These are phyloP conservation scores for Equus przewalskii DNA, from an alignment of 2,113 vertebrate species.

Conservation along the genomic window DNA sequence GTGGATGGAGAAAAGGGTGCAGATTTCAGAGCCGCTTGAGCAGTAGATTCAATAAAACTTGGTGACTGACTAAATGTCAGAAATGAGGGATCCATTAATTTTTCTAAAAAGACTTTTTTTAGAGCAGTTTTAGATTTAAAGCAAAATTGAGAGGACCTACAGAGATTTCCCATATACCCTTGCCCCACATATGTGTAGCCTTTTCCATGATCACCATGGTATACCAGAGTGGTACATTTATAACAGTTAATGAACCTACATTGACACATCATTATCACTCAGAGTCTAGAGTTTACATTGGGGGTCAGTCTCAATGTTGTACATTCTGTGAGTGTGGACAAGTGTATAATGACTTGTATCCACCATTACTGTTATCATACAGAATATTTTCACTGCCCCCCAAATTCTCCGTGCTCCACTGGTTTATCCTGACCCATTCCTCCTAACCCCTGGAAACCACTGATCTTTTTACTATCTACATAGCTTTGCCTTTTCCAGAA, in stretches of 20 bases:
- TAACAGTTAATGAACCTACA: background rate
- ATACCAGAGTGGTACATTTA: background rate
- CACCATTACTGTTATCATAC: background rate
- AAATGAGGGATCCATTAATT: background rate
- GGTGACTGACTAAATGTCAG: background rate
- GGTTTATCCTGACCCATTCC: background rate
- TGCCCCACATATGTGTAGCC: background rate
- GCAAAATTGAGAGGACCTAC: background rate
- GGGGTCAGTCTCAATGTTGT: background rate
- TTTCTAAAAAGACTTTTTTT: background rate
- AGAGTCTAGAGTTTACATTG: background rate
- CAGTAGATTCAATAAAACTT: background rate
- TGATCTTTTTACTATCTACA: background rate
- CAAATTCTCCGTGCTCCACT: background rate
- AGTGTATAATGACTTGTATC: background rate
- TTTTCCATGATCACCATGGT: background rate
- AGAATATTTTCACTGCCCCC: background rate
- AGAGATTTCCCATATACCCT: background rate
- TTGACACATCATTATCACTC: background rate
- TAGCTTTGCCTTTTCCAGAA: background rate
- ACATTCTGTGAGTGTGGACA: background rate
- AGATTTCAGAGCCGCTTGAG: background rate
- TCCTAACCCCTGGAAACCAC: background rate
- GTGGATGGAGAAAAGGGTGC: background rate
- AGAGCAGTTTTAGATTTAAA: background rate